Percentiles rank a stretch among this genome's conserved stretches.
phyloP scores from a whole-genome alignment of 2,113 vertebrate genomes.

The Megaptera novaeangliae region DNA sequence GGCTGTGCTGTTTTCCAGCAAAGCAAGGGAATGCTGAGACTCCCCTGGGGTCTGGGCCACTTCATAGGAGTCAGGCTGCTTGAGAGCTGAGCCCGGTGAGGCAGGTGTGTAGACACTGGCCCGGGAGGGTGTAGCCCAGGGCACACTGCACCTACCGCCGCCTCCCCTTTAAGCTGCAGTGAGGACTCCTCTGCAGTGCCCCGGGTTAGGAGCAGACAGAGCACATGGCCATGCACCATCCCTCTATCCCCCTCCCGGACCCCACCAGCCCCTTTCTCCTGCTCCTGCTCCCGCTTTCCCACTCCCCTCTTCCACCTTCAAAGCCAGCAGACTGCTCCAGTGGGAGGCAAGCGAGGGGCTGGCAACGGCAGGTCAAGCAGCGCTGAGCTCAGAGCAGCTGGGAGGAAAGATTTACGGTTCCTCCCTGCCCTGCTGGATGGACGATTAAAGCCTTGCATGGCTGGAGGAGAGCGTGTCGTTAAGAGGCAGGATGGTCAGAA shows the following conservation, averaged over 20 bases:
- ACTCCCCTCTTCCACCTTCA: neutral
- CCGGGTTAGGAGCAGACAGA: neutral
- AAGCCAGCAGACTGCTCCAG: neutral
- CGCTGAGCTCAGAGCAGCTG: neutral
- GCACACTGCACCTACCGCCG: fast-evolving
- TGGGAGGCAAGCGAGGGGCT: neutral
- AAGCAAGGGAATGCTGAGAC: neutral
- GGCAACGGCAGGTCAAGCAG: slow-evolving; percentile 17
- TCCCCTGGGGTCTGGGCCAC: neutral
- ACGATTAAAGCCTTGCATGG: slow-evolving; percentile 26
- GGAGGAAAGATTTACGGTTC: slow-evolving; percentile 31
- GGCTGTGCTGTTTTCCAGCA: neutral
- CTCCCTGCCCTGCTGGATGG: slow-evolving; percentile 36
- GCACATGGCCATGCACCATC: neutral
- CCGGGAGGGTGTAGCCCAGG: neutral
- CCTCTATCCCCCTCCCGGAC: neutral
- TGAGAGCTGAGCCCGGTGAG: neutral
- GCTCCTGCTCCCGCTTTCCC: too few species aligned
- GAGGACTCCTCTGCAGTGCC: neutral
- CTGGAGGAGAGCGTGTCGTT: slow-evolving; percentile 9
- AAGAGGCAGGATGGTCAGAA: slow-evolving; percentile 12
- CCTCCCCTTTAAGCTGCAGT: neutral
- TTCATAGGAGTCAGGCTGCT: neutral
- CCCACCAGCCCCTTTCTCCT: neutral
- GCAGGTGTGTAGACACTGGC: neutral